A percentile compares a stretch with the other conserved stretches of the same genome.
phyloP scores from a whole-genome alignment of 2,113 vertebrate genomes.

The Campylomormyrus tamandua region DNA sequence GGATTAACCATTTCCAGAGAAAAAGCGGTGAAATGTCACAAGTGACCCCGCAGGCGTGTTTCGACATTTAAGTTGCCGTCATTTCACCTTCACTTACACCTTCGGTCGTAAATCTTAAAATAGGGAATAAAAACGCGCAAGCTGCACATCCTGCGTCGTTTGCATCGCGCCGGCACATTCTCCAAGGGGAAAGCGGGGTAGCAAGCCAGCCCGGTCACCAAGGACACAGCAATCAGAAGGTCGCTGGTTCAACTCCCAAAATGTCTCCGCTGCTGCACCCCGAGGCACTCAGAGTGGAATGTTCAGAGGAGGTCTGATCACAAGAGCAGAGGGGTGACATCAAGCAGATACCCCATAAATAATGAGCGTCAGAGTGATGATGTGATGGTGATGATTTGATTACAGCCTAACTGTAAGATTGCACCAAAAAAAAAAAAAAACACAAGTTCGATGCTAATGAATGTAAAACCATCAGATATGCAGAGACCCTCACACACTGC shows the following conservation, averaged over 20 bases:
- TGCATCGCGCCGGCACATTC: not conserved
- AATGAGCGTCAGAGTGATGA: not conserved
- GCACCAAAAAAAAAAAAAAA: not conserved
- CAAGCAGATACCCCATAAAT: not conserved
- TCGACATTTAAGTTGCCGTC: not conserved
- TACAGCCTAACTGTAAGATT: not conserved
- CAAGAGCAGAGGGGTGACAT: not conserved
- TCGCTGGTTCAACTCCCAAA: not conserved
- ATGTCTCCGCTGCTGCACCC: not conserved
- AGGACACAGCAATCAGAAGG: not conserved
- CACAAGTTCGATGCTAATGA: not conserved
- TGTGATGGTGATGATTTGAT: not conserved
- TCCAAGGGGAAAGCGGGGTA: not conserved
- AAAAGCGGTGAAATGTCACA: not conserved
- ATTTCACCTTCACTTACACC: slow-evolving; percentile 5
- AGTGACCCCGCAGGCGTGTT: not conserved
- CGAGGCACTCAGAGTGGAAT: not conserved
- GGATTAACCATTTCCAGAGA: slow-evolving; percentile 3
- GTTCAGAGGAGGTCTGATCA: not conserved
- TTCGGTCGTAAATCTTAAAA: not conserved
- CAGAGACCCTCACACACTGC: not conserved
- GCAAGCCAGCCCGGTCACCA: not conserved
- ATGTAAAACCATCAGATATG: not conserved
- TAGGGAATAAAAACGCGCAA: not conserved
- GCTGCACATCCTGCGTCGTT: not conserved